Conservation (phyloP, 2,797 vertebrate species). For the Antennarius maculatus region DNA sequence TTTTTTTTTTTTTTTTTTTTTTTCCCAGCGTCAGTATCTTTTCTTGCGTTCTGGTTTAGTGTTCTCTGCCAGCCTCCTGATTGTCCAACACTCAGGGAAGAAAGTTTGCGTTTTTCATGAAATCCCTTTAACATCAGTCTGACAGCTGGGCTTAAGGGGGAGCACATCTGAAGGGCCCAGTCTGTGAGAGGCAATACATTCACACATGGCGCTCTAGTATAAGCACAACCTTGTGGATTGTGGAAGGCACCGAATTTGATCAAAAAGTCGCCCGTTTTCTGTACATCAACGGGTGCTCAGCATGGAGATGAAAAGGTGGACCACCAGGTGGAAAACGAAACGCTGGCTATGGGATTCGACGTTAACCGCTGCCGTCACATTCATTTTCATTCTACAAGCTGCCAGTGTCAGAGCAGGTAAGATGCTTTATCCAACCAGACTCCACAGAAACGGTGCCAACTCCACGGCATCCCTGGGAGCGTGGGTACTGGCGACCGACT, state of each 20-base stretch:
- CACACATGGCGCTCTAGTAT: slow-evolving; percentile 86
- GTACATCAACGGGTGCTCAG: slow-evolving; percentile 73
- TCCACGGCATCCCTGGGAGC: slow-evolving; percentile 23
- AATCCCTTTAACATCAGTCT: slow-evolving; percentile 86
- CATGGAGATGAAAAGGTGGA: slow-evolving; percentile 91
- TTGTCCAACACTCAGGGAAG: slow-evolving; percentile 84
- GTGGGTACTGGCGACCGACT: slow-evolving; percentile 29
- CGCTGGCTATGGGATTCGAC: slow-evolving; percentile 87
- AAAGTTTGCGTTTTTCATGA: slow-evolving; percentile 79
- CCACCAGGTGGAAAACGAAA: slow-evolving; percentile 94
- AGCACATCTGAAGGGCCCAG: slow-evolving; percentile 81
- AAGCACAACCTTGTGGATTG: slow-evolving; percentile 71
- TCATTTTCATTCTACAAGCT: slow-evolving; percentile 84
- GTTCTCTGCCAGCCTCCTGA: slow-evolving; percentile 87
- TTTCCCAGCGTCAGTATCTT: slow-evolving; percentile 80
- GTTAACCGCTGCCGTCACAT: slow-evolving; percentile 74
- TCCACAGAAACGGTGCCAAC: slow-evolving; percentile 10
- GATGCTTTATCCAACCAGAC: slow-evolving; percentile 41
- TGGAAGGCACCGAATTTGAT: slow-evolving; percentile 69
- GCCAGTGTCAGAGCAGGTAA: slow-evolving; percentile 91
- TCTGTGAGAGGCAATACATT: slow-evolving; percentile 63
- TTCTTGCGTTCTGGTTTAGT: slow-evolving; percentile 72
- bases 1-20: no score
- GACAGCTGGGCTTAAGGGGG: slow-evolving; percentile 82
- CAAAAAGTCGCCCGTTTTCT: slow-evolving; percentile 70